These are phyloP conservation scores for Hylomyscus alleni DNA, from an alignment of 2,797 vertebrate genomes.

Conservation along the genomic window DNA sequence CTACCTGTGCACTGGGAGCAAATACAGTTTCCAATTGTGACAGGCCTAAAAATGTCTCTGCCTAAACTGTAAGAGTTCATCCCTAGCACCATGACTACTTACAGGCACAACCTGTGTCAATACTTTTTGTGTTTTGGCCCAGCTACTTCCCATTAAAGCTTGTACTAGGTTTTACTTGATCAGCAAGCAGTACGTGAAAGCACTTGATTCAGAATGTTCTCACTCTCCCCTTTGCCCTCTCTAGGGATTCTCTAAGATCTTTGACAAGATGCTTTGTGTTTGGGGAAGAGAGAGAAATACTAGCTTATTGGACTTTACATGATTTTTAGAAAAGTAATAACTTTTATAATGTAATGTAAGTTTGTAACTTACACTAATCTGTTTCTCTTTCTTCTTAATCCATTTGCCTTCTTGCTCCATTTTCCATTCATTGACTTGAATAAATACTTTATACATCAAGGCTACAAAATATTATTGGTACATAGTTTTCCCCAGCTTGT, in stretches of 20 bases:
- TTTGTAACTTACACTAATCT: neutral
- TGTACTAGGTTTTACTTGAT: neutral
- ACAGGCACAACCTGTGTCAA: neutral
- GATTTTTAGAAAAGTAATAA: slow-evolving; percentile 19
- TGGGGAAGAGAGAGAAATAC: neutral
- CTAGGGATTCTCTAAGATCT: neutral
- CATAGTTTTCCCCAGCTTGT: neutral
- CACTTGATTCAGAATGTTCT: neutral
- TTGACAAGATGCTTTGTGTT: neutral
- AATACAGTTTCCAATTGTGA: neutral
- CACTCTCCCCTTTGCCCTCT: neutral
- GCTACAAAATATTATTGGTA: neutral
- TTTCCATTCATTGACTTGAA: slow-evolving; percentile 44
- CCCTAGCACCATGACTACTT: slow-evolving; percentile 1
- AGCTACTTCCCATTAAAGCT: neutral
- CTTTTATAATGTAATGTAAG: neutral
- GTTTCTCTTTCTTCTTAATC: slow-evolving; percentile 37
- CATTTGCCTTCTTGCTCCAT: neutral
- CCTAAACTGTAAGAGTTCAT: slow-evolving; percentile 3
- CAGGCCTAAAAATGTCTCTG: slow-evolving; percentile 16
- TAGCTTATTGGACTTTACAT: neutral
- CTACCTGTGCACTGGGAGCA: neutral
- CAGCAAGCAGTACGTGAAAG: neutral
- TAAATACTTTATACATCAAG: slow-evolving; percentile 15
- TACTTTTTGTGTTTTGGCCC: slow-evolving; percentile 36